Base-by-base conservation (phyloP, 1,140 invertebrate genomes). In the Micrasema longulum region DNA sequence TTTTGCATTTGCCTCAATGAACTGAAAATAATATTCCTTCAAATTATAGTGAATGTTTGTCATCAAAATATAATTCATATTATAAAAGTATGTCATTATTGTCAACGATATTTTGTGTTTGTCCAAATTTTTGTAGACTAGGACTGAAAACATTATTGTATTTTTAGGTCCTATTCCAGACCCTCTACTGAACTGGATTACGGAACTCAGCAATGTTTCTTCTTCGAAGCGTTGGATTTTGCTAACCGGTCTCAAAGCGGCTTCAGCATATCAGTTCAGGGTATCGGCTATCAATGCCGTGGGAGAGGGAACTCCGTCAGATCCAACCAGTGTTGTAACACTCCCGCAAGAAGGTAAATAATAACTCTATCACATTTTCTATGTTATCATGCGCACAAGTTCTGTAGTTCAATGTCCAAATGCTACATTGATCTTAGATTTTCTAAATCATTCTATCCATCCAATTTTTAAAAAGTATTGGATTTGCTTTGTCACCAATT, bases 251-350 rank as follows among this genome's bases (percentile, higher is more conserved):
- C 85, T 99, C 23, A 95, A 97, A 84, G 97, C 97, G 0, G 96
- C 97, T 0, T 92, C 95, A 0, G 92, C 93, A 0, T 99, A 99
- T 84, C 95, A 98, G 81, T 99, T 99, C 82, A 87, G 97, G 72
- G 93, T 99, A 1, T 95, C 92, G 76, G 97, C 97, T 16, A 92
- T 97, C 0, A 99, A 99, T 82, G 91, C 93, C 23, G 95, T 97
- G 0, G 97, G 98, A 1, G 95, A 97, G 80, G 97, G 98, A 38
- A 90, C 92, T 16, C 89, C 94, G 1, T 98, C 96, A 1, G 89
- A 92, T 43, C 91, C 96, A 0, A 97, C 95, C 43, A 93, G 95
- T 74, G 88, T 93, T 14, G 89, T 99, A 48, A 90, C 92, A 74
- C 85, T 98, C 76, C 96, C 96, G 0, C 95, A 97, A 88, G 95